phyloP scores from a whole-genome alignment of 2,113 vertebrate genomes.

The Sapajus apella region DNA sequence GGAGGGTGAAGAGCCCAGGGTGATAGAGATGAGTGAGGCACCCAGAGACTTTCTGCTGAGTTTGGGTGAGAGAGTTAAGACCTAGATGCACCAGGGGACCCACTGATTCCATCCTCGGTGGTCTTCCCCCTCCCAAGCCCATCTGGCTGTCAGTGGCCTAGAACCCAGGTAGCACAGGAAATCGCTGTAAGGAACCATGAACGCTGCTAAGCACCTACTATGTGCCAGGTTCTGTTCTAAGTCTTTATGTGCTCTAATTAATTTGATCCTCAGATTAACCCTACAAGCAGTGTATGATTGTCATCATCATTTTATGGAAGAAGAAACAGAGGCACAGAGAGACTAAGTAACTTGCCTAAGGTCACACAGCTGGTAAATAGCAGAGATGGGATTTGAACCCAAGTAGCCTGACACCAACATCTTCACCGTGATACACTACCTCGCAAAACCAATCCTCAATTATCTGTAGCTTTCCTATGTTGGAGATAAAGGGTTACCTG shows the following conservation, averaged over 20 bases:
- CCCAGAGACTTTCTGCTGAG: not conserved
- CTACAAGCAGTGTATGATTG: not conserved
- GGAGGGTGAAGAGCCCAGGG: not conserved
- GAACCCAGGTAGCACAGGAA: not conserved
- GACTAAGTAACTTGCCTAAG: not conserved
- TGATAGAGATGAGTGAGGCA: rapidly evolving
- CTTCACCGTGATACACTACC: not conserved
- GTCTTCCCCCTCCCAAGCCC: not conserved
- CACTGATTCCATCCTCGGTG: not conserved
- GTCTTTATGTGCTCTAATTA: not conserved
- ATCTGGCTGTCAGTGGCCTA: not conserved
- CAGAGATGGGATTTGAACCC: not conserved
- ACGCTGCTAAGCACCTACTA: not conserved
- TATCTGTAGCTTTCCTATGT: not conserved
- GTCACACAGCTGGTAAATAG: not conserved
- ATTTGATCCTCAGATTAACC: not conserved
- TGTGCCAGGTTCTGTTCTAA: not conserved
- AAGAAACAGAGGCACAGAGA: not conserved
- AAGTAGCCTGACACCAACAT: not conserved
- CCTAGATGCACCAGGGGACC: not conserved
- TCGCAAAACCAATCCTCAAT: not conserved
- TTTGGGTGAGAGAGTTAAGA: not conserved
- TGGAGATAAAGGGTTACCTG: not conserved
- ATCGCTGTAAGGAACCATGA: not conserved
- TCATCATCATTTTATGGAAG: not conserved